Conservation (phyloP, 2,797 vertebrate genomes). For the Periophthalmus magnuspinnatus region DNA sequence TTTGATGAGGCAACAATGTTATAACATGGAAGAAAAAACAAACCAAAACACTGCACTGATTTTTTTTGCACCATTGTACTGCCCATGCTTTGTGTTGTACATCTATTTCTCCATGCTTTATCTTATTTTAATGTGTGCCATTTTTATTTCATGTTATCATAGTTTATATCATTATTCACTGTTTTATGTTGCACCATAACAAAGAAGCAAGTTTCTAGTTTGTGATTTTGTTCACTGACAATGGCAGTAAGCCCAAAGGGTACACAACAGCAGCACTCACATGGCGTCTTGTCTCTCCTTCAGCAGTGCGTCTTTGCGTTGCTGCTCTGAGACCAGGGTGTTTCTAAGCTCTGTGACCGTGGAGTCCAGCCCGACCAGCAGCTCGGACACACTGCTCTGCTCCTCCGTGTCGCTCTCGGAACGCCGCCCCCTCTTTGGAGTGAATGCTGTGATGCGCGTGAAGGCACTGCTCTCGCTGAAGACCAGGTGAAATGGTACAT, state of each 20-base stretch:
- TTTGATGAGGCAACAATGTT: no score
- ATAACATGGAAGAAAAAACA: no score
- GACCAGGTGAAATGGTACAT: constrained; percentile 49
- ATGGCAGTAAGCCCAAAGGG: not conserved
- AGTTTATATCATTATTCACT: no score
- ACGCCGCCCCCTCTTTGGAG: constrained; percentile 32
- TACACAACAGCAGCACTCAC: constrained; percentile 56
- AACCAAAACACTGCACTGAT: no score
- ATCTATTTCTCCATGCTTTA: no score
- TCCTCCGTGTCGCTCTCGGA: constrained; percentile 28
- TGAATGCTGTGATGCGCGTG: constrained; percentile 54
- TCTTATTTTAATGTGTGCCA: no score
- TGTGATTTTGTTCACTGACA: no score
- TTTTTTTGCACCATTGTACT: no score
- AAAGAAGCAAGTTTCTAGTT: no score
- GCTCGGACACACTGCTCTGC: constrained; percentile 44
- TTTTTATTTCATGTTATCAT: no score
- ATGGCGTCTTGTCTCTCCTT: constrained; percentile 56
- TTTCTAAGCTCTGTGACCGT: constrained; percentile 64
- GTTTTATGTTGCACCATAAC: no score
- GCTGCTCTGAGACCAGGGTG: constrained; percentile 47
- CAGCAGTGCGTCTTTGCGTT: constrained; percentile 54
- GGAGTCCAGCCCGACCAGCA: constrained; percentile 60
- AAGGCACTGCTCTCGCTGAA: constrained; percentile 80
- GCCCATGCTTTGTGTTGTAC: no score